Percentiles rank a stretch among this genome's conserved stretches.
Evolutionary conservation across 1,140 invertebrate species (phyloP).

Genomic region (Tribolium castaneum): DNA sequence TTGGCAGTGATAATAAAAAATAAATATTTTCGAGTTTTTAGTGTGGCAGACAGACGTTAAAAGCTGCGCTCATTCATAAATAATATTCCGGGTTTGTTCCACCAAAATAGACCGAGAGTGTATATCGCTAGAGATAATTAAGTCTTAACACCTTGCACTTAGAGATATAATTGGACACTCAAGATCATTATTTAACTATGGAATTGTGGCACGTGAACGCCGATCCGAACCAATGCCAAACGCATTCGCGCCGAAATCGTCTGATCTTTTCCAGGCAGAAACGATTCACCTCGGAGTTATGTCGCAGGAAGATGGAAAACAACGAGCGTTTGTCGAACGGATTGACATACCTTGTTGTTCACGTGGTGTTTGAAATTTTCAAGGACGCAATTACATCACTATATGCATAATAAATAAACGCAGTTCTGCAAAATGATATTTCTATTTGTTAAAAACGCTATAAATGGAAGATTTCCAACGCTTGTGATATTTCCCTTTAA

Average conservation of each 20-base stretch:
- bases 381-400: constrained; percentile 12
- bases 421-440: constrained; percentile 17
- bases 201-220: neutral
- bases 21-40: neutral
- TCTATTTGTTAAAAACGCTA: neutral
- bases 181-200: constrained; percentile 15
- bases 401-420: constrained; percentile 16
- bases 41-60: neutral
- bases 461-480: neutral
- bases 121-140: constrained; percentile 19
- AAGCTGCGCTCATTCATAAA: constrained; percentile 19
- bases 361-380: constrained; percentile 27
- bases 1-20: constrained; percentile 8
- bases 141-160: constrained; percentile 27
- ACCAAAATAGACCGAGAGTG: constrained; percentile 5
- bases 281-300: neutral
- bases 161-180: constrained; percentile 19
- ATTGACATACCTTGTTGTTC: constrained; percentile 27
- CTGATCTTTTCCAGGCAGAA: neutral
- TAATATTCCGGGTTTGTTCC: constrained; percentile 21
- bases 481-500: neutral
- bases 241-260: neutral
- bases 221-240: neutral
- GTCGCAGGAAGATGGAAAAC: neutral
- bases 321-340: neutral